These are phyloP conservation scores for Oxytorus armatus DNA, from an alignment of 2,888 invertebrate species.

Conservation along the genomic window DNA sequence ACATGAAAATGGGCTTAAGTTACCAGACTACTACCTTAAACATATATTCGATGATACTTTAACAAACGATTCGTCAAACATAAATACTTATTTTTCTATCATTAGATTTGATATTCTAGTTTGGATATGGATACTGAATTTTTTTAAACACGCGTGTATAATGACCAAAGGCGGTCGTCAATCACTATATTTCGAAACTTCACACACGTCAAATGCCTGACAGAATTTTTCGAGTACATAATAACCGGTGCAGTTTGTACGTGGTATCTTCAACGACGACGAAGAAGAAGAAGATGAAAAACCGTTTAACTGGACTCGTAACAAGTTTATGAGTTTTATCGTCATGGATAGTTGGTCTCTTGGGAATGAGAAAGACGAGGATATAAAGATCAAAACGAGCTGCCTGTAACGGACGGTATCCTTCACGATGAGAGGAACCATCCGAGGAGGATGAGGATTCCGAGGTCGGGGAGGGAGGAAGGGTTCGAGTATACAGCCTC, in stretches of 20 bases:
- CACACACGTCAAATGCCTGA: neutral
- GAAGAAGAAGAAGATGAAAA: neutral
- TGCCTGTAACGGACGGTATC: slow-evolving; percentile 22
- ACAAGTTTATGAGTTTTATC: slow-evolving; percentile 54
- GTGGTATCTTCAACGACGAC: slow-evolving; percentile 12
- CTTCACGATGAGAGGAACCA: slow-evolving; percentile 11
- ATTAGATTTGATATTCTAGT: no score
- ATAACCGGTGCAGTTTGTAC: neutral
- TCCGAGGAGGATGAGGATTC: neutral
- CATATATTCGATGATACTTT: no score
- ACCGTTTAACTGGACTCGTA: slow-evolving; percentile 21
- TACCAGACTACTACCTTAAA: no score
- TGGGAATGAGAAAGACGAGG: slow-evolving; percentile 11
- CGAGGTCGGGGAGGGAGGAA: neutral
- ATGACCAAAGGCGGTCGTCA: neutral
- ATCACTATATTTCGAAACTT: neutral
- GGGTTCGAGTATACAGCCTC: slow-evolving; percentile 11
- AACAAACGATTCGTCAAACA: no score
- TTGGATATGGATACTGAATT: no score
- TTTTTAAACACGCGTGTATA: no score
- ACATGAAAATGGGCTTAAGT: no score
- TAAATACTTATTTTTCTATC: no score
- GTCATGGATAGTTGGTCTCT: slow-evolving; percentile 1
- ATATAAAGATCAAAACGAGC: slow-evolving; percentile 36
- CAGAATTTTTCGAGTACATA: neutral